Conservation (phyloP, 2,113 vertebrate genomes). For the Gobio gobio region DNA sequence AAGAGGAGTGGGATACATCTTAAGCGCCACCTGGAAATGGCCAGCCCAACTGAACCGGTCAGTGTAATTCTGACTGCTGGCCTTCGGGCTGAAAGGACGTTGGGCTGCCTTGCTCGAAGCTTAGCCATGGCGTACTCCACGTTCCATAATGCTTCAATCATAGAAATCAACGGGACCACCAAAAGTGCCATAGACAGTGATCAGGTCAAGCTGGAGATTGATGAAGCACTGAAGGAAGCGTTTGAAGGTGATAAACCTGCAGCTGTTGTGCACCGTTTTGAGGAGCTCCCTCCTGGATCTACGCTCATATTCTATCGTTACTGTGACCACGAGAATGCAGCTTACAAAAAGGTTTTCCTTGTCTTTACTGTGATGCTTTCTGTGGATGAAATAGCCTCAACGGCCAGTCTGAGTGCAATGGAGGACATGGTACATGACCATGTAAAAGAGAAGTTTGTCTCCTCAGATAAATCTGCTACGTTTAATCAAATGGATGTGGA, state of each 20-base stretch:
- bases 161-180: conserved; percentile 76
- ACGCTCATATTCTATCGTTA: conserved; percentile 97
- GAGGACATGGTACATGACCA: conserved; percentile 91
- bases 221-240: conserved; percentile 77
- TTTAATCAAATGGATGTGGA: conserved; percentile 78
- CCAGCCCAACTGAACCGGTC: conserved; percentile 80
- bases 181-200: conserved; percentile 78
- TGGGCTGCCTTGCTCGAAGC: conserved; percentile 81
- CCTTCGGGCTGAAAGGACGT: conserved; percentile 72
- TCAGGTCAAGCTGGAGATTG: conserved; percentile 84
- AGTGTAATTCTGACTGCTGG: conserved; percentile 87
- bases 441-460: conserved; percentile 79
- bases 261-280: conserved; percentile 87
- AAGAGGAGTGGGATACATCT: conserved; percentile 80
- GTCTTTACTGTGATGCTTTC: conserved; percentile 88
- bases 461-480: conserved; percentile 52
- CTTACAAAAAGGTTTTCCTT: conserved; percentile 86
- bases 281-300: conserved; percentile 87
- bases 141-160: conserved; percentile 69
- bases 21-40: conserved; percentile 80
- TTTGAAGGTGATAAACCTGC: conserved; percentile 79
- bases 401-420: conserved; percentile 69
- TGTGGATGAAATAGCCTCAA: conserved; percentile 71
- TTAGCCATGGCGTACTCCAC: conserved; percentile 80
- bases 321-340: conserved; percentile 92